Evolutionary conservation across 2,888 invertebrate species (phyloP).

Genomic region (Onchidella celtica): DNA sequence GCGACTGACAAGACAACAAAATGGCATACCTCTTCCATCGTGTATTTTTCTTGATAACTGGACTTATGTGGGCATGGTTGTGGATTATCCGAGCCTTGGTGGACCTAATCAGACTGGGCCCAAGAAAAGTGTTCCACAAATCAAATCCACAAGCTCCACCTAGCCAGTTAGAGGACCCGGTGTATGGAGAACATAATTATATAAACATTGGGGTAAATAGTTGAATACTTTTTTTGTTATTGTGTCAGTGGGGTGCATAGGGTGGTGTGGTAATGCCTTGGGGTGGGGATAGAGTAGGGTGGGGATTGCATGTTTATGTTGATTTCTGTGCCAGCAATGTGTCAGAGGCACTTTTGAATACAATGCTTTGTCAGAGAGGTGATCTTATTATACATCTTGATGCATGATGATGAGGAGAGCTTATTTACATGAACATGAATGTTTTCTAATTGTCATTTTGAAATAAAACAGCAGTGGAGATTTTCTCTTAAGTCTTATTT

Average conservation of each 20-base stretch:
- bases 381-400: too few species aligned
- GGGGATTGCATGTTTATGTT: too few species aligned
- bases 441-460: too few species aligned
- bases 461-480: too few species aligned
- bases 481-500: too few species aligned
- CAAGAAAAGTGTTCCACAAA: constrained; percentile 25
- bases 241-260: neutral
- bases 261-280: neutral
- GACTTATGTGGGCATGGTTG: constrained; percentile 12
- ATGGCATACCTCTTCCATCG: constrained; percentile 7
- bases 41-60: neutral
- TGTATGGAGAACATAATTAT: constrained; percentile 24
- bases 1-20: too few species aligned
- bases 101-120: constrained; percentile 1
- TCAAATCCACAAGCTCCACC: neutral
- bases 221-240: neutral
- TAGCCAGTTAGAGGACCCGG: constrained; percentile 11
- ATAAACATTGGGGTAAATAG: constrained; percentile 11
- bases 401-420: too few species aligned
- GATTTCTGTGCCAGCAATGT: too few species aligned
- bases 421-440: too few species aligned
- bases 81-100: neutral
- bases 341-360: too few species aligned
- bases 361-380: too few species aligned
- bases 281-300: neutral